These are phyloP conservation scores for Hydraecia micacea DNA, from an alignment of 2,888 invertebrate species.

Conservation along the genomic window DNA sequence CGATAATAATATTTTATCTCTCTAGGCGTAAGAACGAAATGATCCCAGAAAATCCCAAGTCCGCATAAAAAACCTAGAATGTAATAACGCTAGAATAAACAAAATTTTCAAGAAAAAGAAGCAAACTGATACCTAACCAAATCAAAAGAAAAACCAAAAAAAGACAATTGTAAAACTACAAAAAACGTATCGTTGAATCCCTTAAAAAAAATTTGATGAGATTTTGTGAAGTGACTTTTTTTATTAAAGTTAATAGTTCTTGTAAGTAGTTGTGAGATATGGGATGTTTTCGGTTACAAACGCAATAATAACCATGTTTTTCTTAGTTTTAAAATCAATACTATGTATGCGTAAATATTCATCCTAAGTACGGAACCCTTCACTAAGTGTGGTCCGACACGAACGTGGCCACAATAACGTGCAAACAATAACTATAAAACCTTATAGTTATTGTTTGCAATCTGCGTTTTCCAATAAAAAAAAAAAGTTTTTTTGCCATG, in stretches of 20 bases:
- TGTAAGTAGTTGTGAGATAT: background rate
- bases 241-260: background rate
- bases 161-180: background rate
- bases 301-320: background rate
- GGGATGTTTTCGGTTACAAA: background rate
- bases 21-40: background rate
- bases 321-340: background rate
- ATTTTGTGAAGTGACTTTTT: background rate
- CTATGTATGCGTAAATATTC: background rate
- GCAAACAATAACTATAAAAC: too few relatives aligned
- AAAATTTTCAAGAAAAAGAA: background rate
- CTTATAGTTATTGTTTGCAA: background rate
- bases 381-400: too few relatives aligned
- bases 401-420: too few relatives aligned
- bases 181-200: background rate
- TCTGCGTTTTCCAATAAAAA: background rate
- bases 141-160: background rate
- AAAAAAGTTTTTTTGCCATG: background rate
- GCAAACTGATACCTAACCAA: background rate
- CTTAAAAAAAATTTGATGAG: background rate
- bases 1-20: background rate
- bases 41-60: background rate
- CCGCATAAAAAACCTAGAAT: background rate
- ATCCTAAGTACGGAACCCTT: background rate
- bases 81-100: background rate